These are phyloP conservation scores for Aurelia coerulea DNA, from an alignment of 30 jellyfish, hydroid and myxozoan species.

Conservation along the genomic window DNA sequence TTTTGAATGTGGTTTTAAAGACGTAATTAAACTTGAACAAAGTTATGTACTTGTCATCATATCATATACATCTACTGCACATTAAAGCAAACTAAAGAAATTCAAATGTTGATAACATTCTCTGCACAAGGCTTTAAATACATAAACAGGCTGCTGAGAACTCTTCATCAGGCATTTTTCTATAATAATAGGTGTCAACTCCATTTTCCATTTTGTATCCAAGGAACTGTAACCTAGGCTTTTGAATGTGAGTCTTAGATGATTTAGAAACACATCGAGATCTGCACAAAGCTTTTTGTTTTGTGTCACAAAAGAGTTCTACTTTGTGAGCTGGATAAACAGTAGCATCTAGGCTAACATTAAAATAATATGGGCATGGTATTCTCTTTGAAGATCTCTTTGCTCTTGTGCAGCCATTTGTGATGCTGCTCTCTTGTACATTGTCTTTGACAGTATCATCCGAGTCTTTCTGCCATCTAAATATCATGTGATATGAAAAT, in stretches of 20 bases:
- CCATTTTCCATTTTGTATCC: conserved; percentile 38
- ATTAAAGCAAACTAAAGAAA: no score
- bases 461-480: no score
- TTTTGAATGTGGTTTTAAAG: no score
- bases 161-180: background rate
- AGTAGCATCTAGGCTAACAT: conserved; percentile 21
- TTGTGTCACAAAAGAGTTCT: conserved; percentile 21
- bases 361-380: conserved; percentile 9
- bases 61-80: no score
- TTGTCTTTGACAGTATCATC: no score
- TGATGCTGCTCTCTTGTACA: no score
- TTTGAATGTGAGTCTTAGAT: background rate
- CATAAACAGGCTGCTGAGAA: conserved; percentile 38
- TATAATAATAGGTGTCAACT: background rate
- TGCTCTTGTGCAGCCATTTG: no score
- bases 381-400: no score
- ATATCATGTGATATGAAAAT: no score
- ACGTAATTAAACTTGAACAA: no score
- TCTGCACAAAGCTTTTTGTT: background rate
- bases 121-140: background rate
- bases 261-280: background rate
- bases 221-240: conserved; percentile 32
- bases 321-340: conserved; percentile 18
- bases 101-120: no score
- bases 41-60: no score